A percentile compares a stretch with the other conserved stretches of the same genome.
These are phyloP conservation scores for Eilema depressum DNA, from an alignment of 2,888 invertebrate genomes.

Conservation along the genomic window DNA sequence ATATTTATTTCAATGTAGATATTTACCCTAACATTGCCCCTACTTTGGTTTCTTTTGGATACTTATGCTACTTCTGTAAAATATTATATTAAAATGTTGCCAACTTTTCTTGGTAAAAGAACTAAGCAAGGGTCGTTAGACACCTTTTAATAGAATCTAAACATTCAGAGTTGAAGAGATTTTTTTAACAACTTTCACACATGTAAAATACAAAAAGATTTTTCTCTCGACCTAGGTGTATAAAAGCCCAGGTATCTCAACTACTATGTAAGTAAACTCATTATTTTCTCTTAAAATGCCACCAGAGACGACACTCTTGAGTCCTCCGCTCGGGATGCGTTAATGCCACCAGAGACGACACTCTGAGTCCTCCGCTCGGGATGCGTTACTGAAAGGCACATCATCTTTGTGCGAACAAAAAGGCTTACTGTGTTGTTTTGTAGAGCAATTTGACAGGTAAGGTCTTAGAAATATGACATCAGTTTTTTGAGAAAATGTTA, in stretches of 20 bases:
- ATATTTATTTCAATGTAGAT: no score
- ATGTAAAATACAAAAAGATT: not conserved
- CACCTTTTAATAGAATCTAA: no score
- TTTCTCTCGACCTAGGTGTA: not conserved
- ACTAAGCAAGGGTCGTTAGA: no score
- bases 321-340: constrained; percentile 55
- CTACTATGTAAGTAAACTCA: constrained; percentile 61
- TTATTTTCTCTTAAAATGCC: constrained; percentile 72
- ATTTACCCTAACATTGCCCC: no score
- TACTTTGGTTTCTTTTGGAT: no score
- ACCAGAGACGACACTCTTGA: constrained; percentile 56
- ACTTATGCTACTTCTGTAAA: no score
- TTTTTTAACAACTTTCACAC: no score
- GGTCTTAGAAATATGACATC: constrained; percentile 46
- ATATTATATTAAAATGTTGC: no score
- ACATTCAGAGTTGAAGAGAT: no score
- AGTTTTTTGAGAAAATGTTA: constrained; percentile 19
- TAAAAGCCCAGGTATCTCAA: not conserved
- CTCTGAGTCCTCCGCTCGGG: constrained; percentile 25
- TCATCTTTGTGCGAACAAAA: constrained; percentile 69
- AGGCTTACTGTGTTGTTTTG: constrained; percentile 74
- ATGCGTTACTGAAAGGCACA: constrained; percentile 71
- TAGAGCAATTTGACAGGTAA: constrained; percentile 65
- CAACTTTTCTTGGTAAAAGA: no score
- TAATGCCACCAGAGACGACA: constrained; percentile 65